phyloP scores from a whole-genome alignment of 2,113 vertebrate genomes.

The Gobiocypris rarus region DNA sequence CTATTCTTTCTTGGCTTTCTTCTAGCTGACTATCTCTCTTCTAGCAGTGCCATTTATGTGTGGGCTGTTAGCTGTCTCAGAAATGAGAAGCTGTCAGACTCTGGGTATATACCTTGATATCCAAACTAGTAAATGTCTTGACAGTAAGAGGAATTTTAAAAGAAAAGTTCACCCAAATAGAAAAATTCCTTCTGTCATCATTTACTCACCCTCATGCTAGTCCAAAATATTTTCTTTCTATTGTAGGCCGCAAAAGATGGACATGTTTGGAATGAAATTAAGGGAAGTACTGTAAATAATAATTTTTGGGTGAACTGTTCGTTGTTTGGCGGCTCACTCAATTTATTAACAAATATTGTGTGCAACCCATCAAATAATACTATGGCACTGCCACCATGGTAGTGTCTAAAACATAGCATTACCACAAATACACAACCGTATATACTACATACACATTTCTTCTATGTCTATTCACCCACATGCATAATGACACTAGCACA shows the following conservation, averaged over 20 bases:
- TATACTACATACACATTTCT: not conserved
- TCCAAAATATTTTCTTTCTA: not conserved
- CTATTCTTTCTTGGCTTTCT: constrained; percentile 11
- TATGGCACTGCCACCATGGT: not conserved
- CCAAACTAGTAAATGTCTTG: constrained; percentile 20
- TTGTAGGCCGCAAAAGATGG: not conserved
- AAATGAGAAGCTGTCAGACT: constrained; percentile 54
- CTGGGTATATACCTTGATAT: constrained; percentile 68
- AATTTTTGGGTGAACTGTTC: not conserved
- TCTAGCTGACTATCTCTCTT: constrained; percentile 59
- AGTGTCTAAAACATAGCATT: not conserved
- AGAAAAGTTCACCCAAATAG: constrained; percentile 10
- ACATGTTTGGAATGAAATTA: not conserved
- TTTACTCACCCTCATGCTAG: not conserved
- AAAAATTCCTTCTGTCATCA: constrained; percentile 7
- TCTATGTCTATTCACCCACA: not conserved
- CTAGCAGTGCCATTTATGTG: constrained; percentile 27
- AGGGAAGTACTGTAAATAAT: not conserved
- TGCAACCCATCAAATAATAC: not conserved
- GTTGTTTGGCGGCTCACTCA: not conserved
- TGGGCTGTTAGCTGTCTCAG: constrained; percentile 28
- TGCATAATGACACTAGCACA: not conserved
- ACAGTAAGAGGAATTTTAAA: constrained; percentile 9
- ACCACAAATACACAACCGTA: not conserved
- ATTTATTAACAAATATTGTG: not conserved